Base-by-base conservation (phyloP, 1,140 invertebrate genomes). In the Zophobas morio region DNA sequence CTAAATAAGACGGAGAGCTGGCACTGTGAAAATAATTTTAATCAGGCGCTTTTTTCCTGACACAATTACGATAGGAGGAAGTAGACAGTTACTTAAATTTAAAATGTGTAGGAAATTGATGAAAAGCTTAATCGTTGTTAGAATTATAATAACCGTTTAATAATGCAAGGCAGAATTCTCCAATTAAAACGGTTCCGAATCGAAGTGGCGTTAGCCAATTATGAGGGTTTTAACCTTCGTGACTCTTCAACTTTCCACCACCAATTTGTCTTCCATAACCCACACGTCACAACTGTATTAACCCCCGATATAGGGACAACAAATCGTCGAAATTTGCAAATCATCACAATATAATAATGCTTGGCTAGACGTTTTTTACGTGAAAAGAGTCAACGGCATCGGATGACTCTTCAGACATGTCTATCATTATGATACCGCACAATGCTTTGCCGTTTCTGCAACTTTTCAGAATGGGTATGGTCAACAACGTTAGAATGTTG, bases 321-420 rank as follows among this genome's bases (percentile, higher is more conserved):
- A 66, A 66, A 66, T 66, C 60, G 42, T 33, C 6, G 20, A 34
- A 66, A 66, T 66, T 42, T 66, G 60, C 60, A 40, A 46, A 39
- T 66, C 60, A 66, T 66, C 60, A 66, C 37, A 49, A 39, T 32
- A 66, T 63, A 75, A 75, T 63, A 75, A 75, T 63, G 40, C 56
- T 47, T 47, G 57, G 56, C 57, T 75, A 66, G 74, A 66, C 56
- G 51, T 66, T 75, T 75, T 75, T 75, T 34, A 32, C 36, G 20
- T 36, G 33, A 60, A n/a, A 36, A 54, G 35, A 75, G 72, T 74
- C 72, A 74, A 74, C 56, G 72, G 53, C 72, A 57, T 73, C 39
- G 1, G 37, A 71, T 49, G 70, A 71, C 72, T 74, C 56, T 74
- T 39, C 71, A 73, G 33, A 36, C 60, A 36, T 32, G 60, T 66